Evolutionary conservation across 2,888 invertebrate species (phyloP).

Genomic region (Lypha dubia): DNA sequence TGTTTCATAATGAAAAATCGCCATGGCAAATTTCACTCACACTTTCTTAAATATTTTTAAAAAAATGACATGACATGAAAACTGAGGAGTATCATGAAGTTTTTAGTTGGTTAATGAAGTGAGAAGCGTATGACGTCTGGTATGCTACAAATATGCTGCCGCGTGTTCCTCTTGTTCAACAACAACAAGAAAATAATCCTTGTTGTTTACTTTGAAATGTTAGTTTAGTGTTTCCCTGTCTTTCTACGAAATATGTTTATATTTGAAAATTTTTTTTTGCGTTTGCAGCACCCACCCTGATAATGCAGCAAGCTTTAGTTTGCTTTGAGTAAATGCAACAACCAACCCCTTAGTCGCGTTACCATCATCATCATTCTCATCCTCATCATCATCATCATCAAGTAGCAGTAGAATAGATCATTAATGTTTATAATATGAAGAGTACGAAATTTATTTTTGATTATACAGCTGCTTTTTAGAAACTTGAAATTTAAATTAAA

Average conservation of each 20-base stretch:
- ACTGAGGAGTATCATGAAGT: conserved; percentile 28
- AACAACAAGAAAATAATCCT: conserved; percentile 10
- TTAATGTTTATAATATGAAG: conserved; percentile 20
- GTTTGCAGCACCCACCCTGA: conserved; percentile 44
- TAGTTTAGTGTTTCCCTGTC: conserved; percentile 42
- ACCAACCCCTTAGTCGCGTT: conserved; percentile 33
- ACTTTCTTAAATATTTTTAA: conserved; percentile 28
- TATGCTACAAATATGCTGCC: conserved; percentile 40
- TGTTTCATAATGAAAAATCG: conserved; percentile 61
- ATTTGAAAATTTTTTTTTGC: not conserved
- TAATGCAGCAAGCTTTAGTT: conserved; percentile 55
- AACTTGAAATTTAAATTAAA: conserved; percentile 59
- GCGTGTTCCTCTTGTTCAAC: conserved; percentile 33
- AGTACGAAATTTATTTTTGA: conserved; percentile 33
- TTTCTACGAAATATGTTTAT: conserved; percentile 17
- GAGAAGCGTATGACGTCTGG: conserved; percentile 44
- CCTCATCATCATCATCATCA: not conserved
- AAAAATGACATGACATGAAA: conserved; percentile 46
- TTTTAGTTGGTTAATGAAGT: conserved; percentile 61
- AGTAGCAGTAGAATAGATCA: conserved; percentile 39
- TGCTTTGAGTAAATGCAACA: conserved; percentile 29
- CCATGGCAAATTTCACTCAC: conserved; percentile 65
- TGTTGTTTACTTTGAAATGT: conserved; percentile 55
- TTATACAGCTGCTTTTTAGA: conserved; percentile 50
- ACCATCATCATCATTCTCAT: not conserved